Evolutionary conservation across 2,888 invertebrate genomes (phyloP), one percentile per base, ranked within the genome.

Genomic region (Drosophila maculinotata): DNA sequence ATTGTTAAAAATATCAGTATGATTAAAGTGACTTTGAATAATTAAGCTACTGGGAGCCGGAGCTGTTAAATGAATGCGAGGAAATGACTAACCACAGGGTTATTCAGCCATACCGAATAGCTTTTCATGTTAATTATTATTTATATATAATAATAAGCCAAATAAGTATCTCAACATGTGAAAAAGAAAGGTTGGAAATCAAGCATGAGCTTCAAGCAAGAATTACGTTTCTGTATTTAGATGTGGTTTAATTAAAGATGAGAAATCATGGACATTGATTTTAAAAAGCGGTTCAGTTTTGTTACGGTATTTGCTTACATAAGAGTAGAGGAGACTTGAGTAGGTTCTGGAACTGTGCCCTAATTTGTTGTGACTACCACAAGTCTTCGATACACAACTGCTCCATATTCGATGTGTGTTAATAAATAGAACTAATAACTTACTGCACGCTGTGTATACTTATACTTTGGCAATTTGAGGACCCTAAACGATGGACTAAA

Each of bases 1-100:
- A 82, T 76, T 82, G 77, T 85, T 81, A 71, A 82, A 81, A 85
- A 81, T 85, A 81, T 81, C 83, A 74, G 20, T 64, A 76, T 85
- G 74, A 81, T 81, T 81, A 81, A 81, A 81, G 69, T 85, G 86
- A 77, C 80, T 80, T 81, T 85, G 86, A 81, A 83, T 82, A 82
- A 85, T 85, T 76, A 82, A 81, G 71, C 71, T 44, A 51, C n/a
- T 75, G 79, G 72, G 66, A 79, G 72, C 20, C 53, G 58, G 26
- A 41, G 28, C 60, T 38, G 49, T 47, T 39, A 45, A 68, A 38
- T 47, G 51, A 66, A 57, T 17, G 8, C 2, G 38, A n/a, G 7
- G n/a, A 48, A 30, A 47, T 48, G 14, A 45, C n/a, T 23, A 15
- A 38, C 23, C 56, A 10, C 23, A 35, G 38, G 28, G 53, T 39